These are phyloP conservation scores for Oncorhynchus mykiss DNA, from an alignment of 2,113 vertebrate genomes.

Conservation along the genomic window DNA sequence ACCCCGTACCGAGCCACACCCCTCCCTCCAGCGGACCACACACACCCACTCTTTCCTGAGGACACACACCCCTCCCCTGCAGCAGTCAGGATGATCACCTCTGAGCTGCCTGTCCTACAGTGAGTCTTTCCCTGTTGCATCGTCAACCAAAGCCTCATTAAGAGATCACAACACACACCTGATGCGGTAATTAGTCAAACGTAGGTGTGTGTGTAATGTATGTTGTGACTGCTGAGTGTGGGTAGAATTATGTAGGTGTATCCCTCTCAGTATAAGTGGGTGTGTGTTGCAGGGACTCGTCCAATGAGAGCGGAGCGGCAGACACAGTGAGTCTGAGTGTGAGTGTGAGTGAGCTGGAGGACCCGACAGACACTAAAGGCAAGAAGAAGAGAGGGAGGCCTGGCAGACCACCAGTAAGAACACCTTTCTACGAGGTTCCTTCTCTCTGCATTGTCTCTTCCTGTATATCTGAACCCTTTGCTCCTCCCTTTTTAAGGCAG, in stretches of 20 bases:
- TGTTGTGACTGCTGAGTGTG: background rate
- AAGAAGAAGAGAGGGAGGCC: slow-evolving; percentile 96
- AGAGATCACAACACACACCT: too few species aligned
- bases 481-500: slow-evolving; percentile 68
- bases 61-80: slow-evolving; percentile 15
- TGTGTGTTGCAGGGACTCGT: slow-evolving; percentile 83
- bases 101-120: slow-evolving; percentile 94
- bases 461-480: background rate
- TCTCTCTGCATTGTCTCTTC: background rate
- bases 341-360: slow-evolving; percentile 89
- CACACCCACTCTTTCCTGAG: background rate
- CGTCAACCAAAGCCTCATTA: too few species aligned
- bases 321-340: slow-evolving; percentile 70
- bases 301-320: slow-evolving; percentile 86
- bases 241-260: background rate
- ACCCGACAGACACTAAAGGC: slow-evolving; percentile 86
- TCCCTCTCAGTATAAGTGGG: background rate
- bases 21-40: background rate
- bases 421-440: background rate
- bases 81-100: slow-evolving; percentile 87
- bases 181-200: background rate
- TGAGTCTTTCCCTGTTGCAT: slow-evolving; percentile 72
- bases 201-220: background rate
- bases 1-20: slow-evolving; percentile 11
- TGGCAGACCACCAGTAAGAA: slow-evolving; percentile 85